Base-by-base conservation (phyloP, 2,888 invertebrate genomes). In the Caenorhabditis angaria region DNA sequence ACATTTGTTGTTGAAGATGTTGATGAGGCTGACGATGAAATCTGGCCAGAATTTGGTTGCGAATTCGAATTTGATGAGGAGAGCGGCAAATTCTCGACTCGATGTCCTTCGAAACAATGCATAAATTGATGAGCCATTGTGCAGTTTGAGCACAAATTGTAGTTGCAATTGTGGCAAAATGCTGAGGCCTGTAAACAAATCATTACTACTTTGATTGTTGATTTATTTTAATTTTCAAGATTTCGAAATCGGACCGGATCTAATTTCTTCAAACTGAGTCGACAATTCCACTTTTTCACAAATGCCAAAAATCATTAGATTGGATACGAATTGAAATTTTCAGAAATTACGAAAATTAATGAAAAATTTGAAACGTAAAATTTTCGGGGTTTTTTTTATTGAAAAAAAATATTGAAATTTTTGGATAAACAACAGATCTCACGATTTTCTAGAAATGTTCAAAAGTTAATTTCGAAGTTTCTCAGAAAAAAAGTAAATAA, bases 61-160 rank as follows among this genome's bases (percentile, higher is more conserved):
- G n/a, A n/a, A n/a, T n/a, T n/a, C n/a, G n/a, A n/a, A n/a, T n/a
- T 24, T 24, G 51, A 18, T 18, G 25, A 2, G 12, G 12, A 24
- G 8, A 27, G 25, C 28, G 35, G 57, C 47, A 77, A 59, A 12
- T 65, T 71, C 41, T 83, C 79, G 48, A 87, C 85, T 8, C 78
- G 81, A 70, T 88, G 87, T 10, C 84, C 95, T 89, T 95, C 95
- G 89, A 97, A 97, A 89, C 96, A 97, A 89, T 96, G 95, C 96
- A 97, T 97, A 89, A 94, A 95, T 90, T 96, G 94, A 90, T 97
- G 97, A 76, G 97, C 97, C 92, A 95, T 95, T 87, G 95, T 94
- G 91, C 97, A 97, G 89, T 95, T 95, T 70, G 94, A 92, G 90
- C 97, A 97, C 83, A 99, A 92, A 88, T 93, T 94, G 88, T 95